Evolutionary conservation across 1,140 invertebrate genomes (phyloP).

Genomic region (Tetraneura akinire): DNA sequence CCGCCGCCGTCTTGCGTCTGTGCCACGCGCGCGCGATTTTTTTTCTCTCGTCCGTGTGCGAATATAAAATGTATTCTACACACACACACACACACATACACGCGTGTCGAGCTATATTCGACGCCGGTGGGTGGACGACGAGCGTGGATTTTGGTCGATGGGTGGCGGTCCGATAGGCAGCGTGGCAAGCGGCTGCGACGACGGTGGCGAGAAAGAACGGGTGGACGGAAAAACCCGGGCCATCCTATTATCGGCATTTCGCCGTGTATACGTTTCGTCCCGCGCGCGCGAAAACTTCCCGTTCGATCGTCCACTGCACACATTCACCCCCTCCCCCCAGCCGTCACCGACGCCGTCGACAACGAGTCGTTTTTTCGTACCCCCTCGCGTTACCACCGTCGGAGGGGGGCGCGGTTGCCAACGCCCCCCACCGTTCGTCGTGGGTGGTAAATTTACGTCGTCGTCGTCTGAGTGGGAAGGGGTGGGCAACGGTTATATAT

Average conservation of each 20-base stretch:
- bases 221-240: slow-evolving; percentile 43
- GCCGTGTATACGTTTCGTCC: slow-evolving; percentile 48
- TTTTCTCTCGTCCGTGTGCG: not conserved
- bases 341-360: too few species aligned
- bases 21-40: not conserved
- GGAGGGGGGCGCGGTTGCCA: not conserved
- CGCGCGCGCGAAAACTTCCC: slow-evolving; percentile 16
- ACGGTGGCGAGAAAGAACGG: not conserved
- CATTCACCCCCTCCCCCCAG: not conserved
- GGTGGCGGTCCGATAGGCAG: slow-evolving; percentile 8
- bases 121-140: not conserved
- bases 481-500: too few species aligned
- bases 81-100: not conserved
- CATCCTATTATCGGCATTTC: slow-evolving; percentile 51
- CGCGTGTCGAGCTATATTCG: not conserved
- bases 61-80: slow-evolving; percentile 19
- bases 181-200: not conserved
- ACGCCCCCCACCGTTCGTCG: not conserved
- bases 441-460: not conserved
- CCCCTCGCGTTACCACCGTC: not conserved
- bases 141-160: not conserved
- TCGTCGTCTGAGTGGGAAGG: not conserved
- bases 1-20: not conserved
- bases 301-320: slow-evolving; percentile 1
- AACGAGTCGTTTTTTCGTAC: too few species aligned